phyloP scores from a whole-genome alignment of 2,888 invertebrate species.

The Thecophora atra region DNA sequence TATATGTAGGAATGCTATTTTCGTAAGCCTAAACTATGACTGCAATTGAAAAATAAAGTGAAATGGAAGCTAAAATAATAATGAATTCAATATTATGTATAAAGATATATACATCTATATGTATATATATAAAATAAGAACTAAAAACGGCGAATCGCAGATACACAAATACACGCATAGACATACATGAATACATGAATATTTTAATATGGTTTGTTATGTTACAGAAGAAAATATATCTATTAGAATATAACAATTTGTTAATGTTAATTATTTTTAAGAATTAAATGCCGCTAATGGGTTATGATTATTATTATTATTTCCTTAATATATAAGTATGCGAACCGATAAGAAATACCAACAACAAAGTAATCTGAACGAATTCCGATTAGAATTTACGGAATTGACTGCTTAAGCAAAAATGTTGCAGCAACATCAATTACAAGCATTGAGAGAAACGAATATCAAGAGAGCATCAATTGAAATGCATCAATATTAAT shows the following conservation, averaged over 20 bases:
- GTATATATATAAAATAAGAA: not conserved
- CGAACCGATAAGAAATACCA: too few relatives aligned
- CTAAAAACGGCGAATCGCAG: not conserved
- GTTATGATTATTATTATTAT: conserved; percentile 12
- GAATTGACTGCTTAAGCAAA: too few relatives aligned
- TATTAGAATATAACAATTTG: conserved; percentile 35
- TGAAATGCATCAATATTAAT: too few relatives aligned
- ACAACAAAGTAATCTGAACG: too few relatives aligned
- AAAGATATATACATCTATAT: too few relatives aligned
- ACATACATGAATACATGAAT: conserved; percentile 17
- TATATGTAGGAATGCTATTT: conserved; percentile 32
- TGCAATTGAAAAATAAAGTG: conserved; percentile 14
- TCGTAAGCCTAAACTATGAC: conserved; percentile 22
- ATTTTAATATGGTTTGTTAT: conserved; percentile 30
- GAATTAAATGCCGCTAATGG: conserved; percentile 8
- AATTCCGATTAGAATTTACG: too few relatives aligned
- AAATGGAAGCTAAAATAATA: conserved; percentile 8
- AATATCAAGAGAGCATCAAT: too few relatives aligned
- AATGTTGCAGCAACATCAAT: too few relatives aligned
- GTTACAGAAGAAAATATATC: conserved; percentile 1
- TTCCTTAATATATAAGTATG: not conserved
- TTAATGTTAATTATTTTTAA: conserved; percentile 38
- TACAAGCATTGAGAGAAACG: too few relatives aligned
- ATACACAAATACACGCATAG: conserved; percentile 13
- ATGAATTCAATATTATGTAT: conserved; percentile 22